Conservation (phyloP, 2,888 invertebrate species). For the Lithosia quadra region DNA sequence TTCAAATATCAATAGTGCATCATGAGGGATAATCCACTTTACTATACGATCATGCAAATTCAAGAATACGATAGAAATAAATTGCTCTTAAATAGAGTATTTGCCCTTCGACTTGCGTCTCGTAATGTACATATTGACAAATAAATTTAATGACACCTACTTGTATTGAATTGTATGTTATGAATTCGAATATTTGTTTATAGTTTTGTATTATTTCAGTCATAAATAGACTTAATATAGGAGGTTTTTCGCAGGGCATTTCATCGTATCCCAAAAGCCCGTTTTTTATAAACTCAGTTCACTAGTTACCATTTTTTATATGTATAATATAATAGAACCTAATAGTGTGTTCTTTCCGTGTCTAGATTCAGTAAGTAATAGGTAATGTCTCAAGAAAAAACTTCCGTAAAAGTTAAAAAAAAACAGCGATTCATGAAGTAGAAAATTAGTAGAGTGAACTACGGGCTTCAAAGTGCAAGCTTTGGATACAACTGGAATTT, state of each 20-base stretch:
- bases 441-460: no score
- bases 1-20: conserved; percentile 74
- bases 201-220: not conserved
- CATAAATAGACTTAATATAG: not conserved
- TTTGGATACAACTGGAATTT: no score
- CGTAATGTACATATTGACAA: conserved; percentile 43
- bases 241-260: not conserved
- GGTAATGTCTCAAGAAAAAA: no score
- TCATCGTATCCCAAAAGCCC: not conserved
- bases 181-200: conserved; percentile 5
- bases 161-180: conserved; percentile 34
- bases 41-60: conserved; percentile 70
- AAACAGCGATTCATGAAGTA: no score
- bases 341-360: no score
- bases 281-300: no score
- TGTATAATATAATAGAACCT: no score
- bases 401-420: no score
- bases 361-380: no score
- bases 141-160: conserved; percentile 49
- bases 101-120: conserved; percentile 56
- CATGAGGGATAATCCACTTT: conserved; percentile 73
- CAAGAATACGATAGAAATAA: conserved; percentile 71
- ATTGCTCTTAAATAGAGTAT: conserved; percentile 64
- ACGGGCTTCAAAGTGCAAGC: no score
- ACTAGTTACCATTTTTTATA: no score